These are phyloP conservation scores for Centropus bengalensis DNA, from an alignment of 2,113 vertebrate species.

Conservation along the genomic window DNA sequence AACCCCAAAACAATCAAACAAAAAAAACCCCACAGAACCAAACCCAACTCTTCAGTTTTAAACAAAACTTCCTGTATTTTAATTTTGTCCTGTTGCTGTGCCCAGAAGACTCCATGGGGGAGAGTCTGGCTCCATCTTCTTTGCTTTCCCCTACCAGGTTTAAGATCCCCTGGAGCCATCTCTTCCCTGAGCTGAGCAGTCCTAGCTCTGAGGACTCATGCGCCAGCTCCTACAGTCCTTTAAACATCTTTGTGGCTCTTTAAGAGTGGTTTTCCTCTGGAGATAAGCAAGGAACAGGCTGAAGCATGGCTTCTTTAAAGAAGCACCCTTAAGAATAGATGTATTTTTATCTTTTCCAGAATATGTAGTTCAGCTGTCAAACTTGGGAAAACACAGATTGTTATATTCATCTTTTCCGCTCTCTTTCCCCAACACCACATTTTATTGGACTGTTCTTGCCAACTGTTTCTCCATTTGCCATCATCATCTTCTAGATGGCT, in stretches of 20 bases:
- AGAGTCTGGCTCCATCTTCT: neutral
- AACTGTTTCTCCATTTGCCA: neutral
- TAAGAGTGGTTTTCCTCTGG: neutral
- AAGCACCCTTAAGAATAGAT: neutral
- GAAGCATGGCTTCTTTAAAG: neutral
- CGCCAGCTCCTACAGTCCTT: neutral
- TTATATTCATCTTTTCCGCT: neutral
- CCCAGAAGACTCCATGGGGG: neutral
- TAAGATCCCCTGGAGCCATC: neutral
- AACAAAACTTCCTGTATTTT: neutral
- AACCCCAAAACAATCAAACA: no score
- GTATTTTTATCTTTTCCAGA: neutral
- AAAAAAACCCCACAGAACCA: neutral
- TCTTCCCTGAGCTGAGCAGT: neutral
- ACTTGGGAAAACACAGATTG: neutral
- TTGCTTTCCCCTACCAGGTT: neutral
- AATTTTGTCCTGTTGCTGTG: neutral
- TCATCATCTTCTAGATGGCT: neutral
- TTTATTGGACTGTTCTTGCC: neutral
- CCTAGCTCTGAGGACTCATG: neutral
- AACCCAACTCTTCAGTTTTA: neutral
- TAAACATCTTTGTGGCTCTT: neutral
- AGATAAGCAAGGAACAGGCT: neutral
- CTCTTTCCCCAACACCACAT: neutral
- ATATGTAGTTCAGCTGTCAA: neutral